Conservation (phyloP, 2,888 invertebrate genomes). For the Heliconius aoede region DNA sequence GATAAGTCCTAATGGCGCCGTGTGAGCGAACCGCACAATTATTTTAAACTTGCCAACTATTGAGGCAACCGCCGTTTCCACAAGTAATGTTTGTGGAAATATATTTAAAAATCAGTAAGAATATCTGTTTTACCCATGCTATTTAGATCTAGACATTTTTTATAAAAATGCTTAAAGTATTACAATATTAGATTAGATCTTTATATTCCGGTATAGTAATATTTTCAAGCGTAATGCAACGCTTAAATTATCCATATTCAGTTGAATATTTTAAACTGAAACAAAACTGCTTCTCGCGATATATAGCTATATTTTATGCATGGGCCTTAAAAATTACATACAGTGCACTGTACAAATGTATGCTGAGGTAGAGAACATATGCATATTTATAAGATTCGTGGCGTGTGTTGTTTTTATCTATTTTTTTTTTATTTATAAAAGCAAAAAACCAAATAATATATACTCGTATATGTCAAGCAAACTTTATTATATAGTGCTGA, state of each 20-base stretch:
- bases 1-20: constrained; percentile 20
- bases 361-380: not conserved
- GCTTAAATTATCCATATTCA: constrained; percentile 8
- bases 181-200: too few species aligned
- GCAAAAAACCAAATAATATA: too few species aligned
- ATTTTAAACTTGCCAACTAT: constrained; percentile 25
- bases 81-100: constrained; percentile 1
- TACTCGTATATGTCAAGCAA: too few species aligned
- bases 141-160: too few species aligned
- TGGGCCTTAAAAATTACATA: constrained; percentile 23
- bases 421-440: not conserved
- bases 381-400: constrained; percentile 10
- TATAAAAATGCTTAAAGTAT: too few species aligned
- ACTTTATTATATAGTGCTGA: too few species aligned
- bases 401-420: not conserved
- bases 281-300: constrained; percentile 9
- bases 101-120: too few species aligned
- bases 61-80: constrained; percentile 25
- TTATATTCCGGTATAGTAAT: not conserved
- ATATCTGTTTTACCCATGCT: too few species aligned
- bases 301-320: constrained; percentile 24
- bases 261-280: constrained; percentile 21
- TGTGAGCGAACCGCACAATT: constrained; percentile 16
- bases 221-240: not conserved
- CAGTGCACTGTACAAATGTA: constrained; percentile 16